Evolutionary conservation across 1,140 invertebrate species (phyloP).

Genomic region (Globodera rostochiensis): DNA sequence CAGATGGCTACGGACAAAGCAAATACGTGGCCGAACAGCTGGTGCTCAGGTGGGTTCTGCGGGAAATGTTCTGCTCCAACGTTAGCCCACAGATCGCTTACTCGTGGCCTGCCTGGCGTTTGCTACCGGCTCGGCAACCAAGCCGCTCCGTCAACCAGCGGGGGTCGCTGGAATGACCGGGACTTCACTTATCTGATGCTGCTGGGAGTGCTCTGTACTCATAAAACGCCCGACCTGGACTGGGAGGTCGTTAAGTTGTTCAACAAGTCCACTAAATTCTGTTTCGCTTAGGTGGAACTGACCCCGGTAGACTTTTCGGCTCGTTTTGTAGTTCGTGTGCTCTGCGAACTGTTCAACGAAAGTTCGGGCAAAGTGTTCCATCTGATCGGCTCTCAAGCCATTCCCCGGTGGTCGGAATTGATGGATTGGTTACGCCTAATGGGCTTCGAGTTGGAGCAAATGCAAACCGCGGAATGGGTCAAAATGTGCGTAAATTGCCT

Average conservation of each 20-base stretch:
- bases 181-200: conserved; percentile 70
- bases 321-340: conserved; percentile 66
- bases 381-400: conserved; percentile 57
- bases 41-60: conserved; percentile 49
- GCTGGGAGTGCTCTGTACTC: conserved; percentile 66
- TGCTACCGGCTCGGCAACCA: conserved; percentile 70
- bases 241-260: conserved; percentile 59
- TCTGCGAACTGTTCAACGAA: conserved; percentile 62
- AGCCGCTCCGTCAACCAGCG: conserved; percentile 24
- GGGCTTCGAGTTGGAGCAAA: conserved; percentile 47
- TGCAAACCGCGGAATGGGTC: conserved; percentile 41
- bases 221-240: conserved; percentile 67
- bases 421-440: conserved; percentile 54
- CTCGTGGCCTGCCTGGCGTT: conserved; percentile 67
- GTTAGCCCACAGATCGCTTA: conserved; percentile 53
- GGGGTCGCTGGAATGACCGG: conserved; percentile 68
- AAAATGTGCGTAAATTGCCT: conserved; percentile 35
- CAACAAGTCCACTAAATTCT: neutral
- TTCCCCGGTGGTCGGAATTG: conserved; percentile 47
- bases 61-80: neutral
- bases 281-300: conserved; percentile 67
- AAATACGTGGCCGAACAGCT: conserved; percentile 71
- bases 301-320: conserved; percentile 70
- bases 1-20: conserved; percentile 69
- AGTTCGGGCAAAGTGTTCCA: conserved; percentile 69